Evolutionary conservation across 2,888 invertebrate genomes (phyloP).

Genomic region (Erebia aethiops): DNA sequence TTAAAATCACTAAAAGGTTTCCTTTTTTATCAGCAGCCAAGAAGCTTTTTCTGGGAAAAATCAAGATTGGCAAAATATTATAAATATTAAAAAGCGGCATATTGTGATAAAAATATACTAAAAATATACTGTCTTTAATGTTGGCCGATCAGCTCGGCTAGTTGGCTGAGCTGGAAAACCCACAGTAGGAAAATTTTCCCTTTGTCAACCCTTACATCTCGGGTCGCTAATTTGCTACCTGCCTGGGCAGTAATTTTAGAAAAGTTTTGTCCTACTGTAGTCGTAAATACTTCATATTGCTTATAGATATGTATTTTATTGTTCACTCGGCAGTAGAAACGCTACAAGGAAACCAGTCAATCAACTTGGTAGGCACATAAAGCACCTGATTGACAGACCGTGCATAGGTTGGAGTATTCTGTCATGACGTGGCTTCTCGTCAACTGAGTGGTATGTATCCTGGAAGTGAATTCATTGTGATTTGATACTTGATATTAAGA

Average conservation of each 20-base stretch:
- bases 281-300: too few relatives aligned
- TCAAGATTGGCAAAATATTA: too few relatives aligned
- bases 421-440: conserved; percentile 23
- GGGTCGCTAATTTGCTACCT: too few relatives aligned
- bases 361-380: conserved; percentile 3
- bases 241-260: too few relatives aligned
- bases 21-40: background rate
- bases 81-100: too few relatives aligned
- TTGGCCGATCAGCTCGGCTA: too few relatives aligned
- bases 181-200: too few relatives aligned
- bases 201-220: too few relatives aligned
- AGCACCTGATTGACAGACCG: conserved; percentile 8
- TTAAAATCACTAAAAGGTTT: conserved; percentile 1
- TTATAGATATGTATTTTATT: background rate
- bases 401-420: conserved; percentile 21
- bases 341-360: conserved; percentile 24
- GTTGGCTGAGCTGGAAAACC: too few relatives aligned
- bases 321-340: background rate
- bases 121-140: too few relatives aligned
- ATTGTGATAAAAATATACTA: too few relatives aligned
- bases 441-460: conserved; percentile 30
- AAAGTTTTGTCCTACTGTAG: too few relatives aligned
- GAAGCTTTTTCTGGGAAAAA: background rate
- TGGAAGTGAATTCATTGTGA: conserved; percentile 8
- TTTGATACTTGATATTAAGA: background rate